Evolutionary conservation across 2,888 invertebrate genomes (phyloP).

Genomic region (Caenorhabditis angaria): DNA sequence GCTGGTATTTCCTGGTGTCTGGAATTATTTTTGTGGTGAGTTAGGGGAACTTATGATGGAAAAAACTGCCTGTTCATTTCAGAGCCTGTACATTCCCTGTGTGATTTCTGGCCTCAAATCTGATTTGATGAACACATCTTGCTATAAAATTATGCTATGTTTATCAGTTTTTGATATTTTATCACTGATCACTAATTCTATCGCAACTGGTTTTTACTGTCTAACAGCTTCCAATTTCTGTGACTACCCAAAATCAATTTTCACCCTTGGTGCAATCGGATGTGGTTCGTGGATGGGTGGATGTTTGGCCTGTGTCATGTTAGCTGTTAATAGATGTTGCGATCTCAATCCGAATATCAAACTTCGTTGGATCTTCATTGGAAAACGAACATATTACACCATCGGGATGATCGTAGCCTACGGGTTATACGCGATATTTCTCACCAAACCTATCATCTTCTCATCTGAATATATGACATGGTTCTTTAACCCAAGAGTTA

Average conservation of each 20-base stretch:
- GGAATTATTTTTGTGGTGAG: conserved; percentile 25
- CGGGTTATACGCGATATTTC: conserved; percentile 23
- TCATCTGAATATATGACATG: conserved; percentile 31
- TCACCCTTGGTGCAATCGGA: conserved; percentile 20
- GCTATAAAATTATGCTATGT: conserved; percentile 37
- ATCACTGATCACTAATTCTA: conserved; percentile 29
- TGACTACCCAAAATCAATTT: conserved; percentile 20
- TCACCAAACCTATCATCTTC: conserved; percentile 26
- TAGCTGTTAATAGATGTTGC: conserved; percentile 36
- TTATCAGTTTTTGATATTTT: conserved; percentile 29
- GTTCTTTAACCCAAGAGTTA: conserved; percentile 37
- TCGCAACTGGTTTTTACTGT: conserved; percentile 26
- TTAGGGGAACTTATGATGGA: not conserved
- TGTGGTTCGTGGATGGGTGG: conserved; percentile 42
- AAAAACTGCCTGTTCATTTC: not conserved
- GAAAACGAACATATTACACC: conserved; percentile 18
- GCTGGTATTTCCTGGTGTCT: conserved; percentile 17
- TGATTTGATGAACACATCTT: conserved; percentile 32
- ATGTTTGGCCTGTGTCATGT: conserved; percentile 28
- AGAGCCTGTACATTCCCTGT: conserved; percentile 30
- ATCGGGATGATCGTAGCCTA: conserved; percentile 11
- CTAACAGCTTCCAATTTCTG: conserved; percentile 24
- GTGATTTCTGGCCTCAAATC: conserved; percentile 16
- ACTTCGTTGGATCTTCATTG: conserved; percentile 23
- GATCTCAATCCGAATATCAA: conserved; percentile 26